Percentiles rank a stretch among this genome's conserved stretches.
Evolutionary conservation across 2,113 vertebrate genomes (phyloP).

Genomic region (Arothron firmamentum): DNA sequence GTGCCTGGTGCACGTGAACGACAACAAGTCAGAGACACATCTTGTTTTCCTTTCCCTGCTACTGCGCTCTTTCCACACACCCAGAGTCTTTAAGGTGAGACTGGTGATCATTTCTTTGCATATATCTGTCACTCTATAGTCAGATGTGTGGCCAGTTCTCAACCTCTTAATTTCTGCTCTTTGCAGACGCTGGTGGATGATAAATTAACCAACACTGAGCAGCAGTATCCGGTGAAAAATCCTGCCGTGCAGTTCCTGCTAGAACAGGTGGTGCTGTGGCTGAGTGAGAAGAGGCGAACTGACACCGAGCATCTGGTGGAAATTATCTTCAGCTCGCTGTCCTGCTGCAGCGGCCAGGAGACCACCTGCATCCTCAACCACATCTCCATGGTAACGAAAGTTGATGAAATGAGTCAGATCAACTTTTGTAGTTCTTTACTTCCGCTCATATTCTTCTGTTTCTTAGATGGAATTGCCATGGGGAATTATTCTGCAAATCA

Average conservation of each 20-base stretch:
- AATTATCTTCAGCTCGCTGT: slow-evolving; percentile 88
- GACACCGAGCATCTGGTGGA: slow-evolving; percentile 84
- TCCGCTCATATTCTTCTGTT: slow-evolving; percentile 7
- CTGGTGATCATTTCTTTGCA: neutral
- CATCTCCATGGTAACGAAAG: slow-evolving; percentile 76
- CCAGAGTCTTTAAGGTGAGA: slow-evolving; percentile 77
- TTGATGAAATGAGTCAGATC: neutral
- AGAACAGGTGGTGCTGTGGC: slow-evolving; percentile 81
- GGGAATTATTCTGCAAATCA: slow-evolving; percentile 83
- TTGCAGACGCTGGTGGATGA: slow-evolving; percentile 70
- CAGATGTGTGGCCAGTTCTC: too few relatives aligned
- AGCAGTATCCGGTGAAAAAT: slow-evolving; percentile 52
- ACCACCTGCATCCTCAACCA: slow-evolving; percentile 83
- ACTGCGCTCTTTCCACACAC: slow-evolving; percentile 82
- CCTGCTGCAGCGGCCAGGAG: slow-evolving; percentile 80
- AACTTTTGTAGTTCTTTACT: neutral
- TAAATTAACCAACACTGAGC: neutral
- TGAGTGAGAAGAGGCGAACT: slow-evolving; percentile 76
- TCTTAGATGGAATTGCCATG: slow-evolving; percentile 84
- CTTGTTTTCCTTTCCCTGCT: slow-evolving; percentile 86
- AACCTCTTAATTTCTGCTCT: slow-evolving; percentile 51
- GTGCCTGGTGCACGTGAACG: slow-evolving; percentile 82
- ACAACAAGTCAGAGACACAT: slow-evolving; percentile 83
- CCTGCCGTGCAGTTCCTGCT: slow-evolving; percentile 84
- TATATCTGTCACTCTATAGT: neutral